phyloP scores from a whole-genome alignment of 2,797 vertebrate species.

The Remorina albescens region DNA sequence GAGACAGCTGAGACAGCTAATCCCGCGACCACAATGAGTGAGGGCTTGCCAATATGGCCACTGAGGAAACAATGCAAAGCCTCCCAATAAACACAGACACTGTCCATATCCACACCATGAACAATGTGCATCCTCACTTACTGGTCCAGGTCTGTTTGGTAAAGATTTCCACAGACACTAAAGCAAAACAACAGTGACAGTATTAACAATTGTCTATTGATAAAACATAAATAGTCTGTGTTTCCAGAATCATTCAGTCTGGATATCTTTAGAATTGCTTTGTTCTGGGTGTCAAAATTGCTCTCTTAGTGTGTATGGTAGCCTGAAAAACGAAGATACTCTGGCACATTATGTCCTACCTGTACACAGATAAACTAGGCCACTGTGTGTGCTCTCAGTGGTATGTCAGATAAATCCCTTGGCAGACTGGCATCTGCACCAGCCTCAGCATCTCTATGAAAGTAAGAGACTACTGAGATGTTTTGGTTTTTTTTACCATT shows the following conservation, averaged over 20 bases:
- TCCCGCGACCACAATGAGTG: no score
- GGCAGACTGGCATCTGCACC: neutral
- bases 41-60: neutral
- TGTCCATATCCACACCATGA: neutral
- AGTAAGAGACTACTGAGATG: neutral
- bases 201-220: no score
- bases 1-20: no score
- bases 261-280: no score
- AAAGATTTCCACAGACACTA: neutral
- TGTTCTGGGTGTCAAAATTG: neutral
- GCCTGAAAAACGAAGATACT: neutral
- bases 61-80: constrained; percentile 11
- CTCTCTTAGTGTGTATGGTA: no score
- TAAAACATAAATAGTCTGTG: neutral
- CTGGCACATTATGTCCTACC: neutral
- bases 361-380: constrained; percentile 3
- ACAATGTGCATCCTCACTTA: neutral
- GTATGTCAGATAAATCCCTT: neutral
- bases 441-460: neutral
- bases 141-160: neutral
- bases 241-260: no score
- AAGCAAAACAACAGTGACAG: neutral
- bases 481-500: neutral
- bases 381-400: neutral
- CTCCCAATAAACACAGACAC: constrained; percentile 16